A percentile compares a stretch with the other conserved stretches of the same genome.
Conservation (phyloP, 1,140 invertebrate species). For the Neodiprion pinetum region DNA sequence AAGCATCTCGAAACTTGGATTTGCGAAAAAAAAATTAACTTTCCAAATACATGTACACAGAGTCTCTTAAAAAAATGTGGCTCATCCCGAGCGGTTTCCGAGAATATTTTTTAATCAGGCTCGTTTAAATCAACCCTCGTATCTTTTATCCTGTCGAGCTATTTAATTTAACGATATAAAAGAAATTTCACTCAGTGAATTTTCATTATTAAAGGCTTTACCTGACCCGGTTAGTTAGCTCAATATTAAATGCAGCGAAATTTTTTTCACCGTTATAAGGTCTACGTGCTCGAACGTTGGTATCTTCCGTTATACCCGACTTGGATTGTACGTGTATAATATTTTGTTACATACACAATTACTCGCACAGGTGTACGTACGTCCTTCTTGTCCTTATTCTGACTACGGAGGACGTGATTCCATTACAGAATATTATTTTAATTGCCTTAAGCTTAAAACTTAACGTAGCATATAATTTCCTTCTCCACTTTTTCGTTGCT, state of each 20-base stretch:
- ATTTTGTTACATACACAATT: too few relatives aligned
- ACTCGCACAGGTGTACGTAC: neutral
- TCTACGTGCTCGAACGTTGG: neutral
- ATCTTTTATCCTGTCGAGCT: neutral
- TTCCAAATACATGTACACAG: too few relatives aligned
- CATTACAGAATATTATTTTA: neutral
- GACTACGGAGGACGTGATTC: neutral
- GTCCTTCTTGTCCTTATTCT: neutral
- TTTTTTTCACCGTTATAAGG: neutral
- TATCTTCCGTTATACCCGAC: too few relatives aligned
- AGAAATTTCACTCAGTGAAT: neutral
- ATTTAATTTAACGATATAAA: constrained; percentile 3
- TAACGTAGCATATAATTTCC: neutral
- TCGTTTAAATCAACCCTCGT: neutral
- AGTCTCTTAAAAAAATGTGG: too few relatives aligned
- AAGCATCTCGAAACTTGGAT: too few relatives aligned
- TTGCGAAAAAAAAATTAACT: too few relatives aligned
- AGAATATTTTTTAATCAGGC: neutral
- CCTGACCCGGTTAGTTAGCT: neutral
- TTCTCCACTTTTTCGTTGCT: too few relatives aligned
- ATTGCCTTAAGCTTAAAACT: neutral
- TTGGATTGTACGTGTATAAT: too few relatives aligned
- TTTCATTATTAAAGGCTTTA: neutral
- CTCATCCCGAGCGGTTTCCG: too few relatives aligned
- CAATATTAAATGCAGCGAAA: neutral